Evolutionary conservation across 2,113 vertebrate genomes (phyloP).

Genomic region (zebrafish (Danio rerio)): DNA sequence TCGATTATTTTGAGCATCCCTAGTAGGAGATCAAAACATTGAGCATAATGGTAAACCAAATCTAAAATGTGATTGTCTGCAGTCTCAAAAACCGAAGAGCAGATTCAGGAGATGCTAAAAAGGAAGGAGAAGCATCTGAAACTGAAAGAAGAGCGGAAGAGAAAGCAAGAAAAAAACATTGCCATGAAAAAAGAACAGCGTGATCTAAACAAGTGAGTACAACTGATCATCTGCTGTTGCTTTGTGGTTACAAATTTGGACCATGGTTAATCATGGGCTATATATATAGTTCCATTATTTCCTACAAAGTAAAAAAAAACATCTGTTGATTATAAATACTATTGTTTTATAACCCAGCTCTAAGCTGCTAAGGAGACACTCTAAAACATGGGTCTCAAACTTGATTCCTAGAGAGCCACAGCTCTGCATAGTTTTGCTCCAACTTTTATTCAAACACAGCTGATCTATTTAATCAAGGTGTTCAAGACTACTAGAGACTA

Average conservation of each 20-base stretch:
- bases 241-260: neutral
- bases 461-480: too few species aligned
- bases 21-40: neutral
- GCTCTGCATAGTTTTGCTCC: too few species aligned
- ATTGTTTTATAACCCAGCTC: too few species aligned
- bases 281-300: too few species aligned
- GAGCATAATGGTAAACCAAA: neutral
- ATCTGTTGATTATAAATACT: too few species aligned
- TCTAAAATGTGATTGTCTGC: neutral
- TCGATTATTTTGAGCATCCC: neutral
- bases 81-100: constrained; percentile 85
- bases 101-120: constrained; percentile 80
- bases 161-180: constrained; percentile 82
- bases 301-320: too few species aligned
- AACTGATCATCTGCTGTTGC: neutral
- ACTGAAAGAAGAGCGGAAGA: constrained; percentile 75
- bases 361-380: too few species aligned
- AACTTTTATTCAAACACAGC: too few species aligned
- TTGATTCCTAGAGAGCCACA: too few species aligned
- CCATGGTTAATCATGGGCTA: too few species aligned
- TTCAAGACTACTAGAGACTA: too few species aligned
- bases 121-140: constrained; percentile 80
- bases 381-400: too few species aligned
- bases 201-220: constrained; percentile 78
- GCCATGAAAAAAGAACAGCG: constrained; percentile 75